Evolutionary conservation across 30 jellyfish, hydroid and myxozoan species (phyloP).

Genomic region (Catostylus mosaicus): DNA sequence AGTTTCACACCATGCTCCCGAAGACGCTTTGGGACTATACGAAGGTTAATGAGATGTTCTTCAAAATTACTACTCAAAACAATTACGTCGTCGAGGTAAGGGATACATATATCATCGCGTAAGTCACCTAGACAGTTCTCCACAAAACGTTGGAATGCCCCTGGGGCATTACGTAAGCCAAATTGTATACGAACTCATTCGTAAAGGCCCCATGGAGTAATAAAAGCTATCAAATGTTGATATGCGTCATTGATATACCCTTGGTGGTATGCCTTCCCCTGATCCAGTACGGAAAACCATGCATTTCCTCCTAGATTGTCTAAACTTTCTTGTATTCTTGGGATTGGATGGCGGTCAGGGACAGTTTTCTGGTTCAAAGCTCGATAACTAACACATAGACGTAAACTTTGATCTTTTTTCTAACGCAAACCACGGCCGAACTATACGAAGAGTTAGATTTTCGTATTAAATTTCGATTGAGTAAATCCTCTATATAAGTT

Average conservation of each 20-base stretch:
- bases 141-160: conserved; percentile 47
- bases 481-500: conserved; percentile 41
- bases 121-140: conserved; percentile 37
- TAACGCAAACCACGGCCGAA: conserved; percentile 51
- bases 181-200: conserved; percentile 70
- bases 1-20: conserved; percentile 46
- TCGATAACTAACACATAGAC: conserved; percentile 51
- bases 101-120: conserved; percentile 15
- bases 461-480: conserved; percentile 29
- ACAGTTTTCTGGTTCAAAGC: conserved; percentile 35
- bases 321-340: conserved; percentile 14
- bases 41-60: conserved; percentile 19
- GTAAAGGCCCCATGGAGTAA: conserved; percentile 70
- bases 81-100: conserved; percentile 36
- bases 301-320: conserved; percentile 48
- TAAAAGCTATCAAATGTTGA: conserved; percentile 44
- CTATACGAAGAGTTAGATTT: conserved; percentile 46
- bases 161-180: conserved; percentile 69
- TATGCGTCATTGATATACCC: conserved; percentile 48
- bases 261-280: conserved; percentile 61
- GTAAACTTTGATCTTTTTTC: conserved; percentile 41
- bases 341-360: conserved; percentile 62
- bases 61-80: conserved; percentile 11
- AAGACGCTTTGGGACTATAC: no score
- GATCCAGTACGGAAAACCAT: conserved; percentile 60